Base-by-base conservation (phyloP, 2,888 invertebrate genomes). In the Cephus nigrinus region DNA sequence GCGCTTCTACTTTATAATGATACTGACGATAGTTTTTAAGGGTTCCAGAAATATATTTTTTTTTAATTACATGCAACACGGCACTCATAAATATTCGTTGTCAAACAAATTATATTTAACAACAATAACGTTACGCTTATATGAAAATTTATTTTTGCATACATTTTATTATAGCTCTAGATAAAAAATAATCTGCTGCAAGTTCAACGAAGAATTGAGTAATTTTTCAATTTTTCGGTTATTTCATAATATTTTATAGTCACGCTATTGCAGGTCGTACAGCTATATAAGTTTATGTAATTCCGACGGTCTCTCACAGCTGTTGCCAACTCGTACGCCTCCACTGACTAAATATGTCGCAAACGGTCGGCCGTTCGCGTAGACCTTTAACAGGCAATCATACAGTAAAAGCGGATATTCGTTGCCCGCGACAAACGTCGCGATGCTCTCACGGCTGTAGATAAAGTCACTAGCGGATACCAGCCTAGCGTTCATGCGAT, bases 281-380 rank as follows among this genome's bases (percentile, higher is more conserved):
- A 69, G 23, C 69, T 80, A 82, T 81, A 81, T 36, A 69, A 33
- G 36, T 55, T 73, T 79, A 76, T 73, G 74, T 79, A 73, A 73
- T 34, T 15, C 75, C 73, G 35, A 71, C 36, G 31, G 23, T 69
- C 34, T 15, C 31, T 36, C 73, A 72, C 81, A 84, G 85, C 83
- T 86, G 88, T 88, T 89, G 88, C 86, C 88, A 87, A 82, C 81
- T 85, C 87, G 83, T 74, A 79, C 79, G 75, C 75, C 78, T 78
- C 79, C 77, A 73, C 77, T 76, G 71, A 80, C 83, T 83, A 81
- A 82, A 84, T 87, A 83, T 84, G 84, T 84, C 84, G 85, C 85
- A 87, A 90, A 88, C 89, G 88, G 89, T 88, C 89, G 86, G 86
- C 86, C 85, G 85, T 84, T 88, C 88, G 86, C 85, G 87, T 86